Evolutionary conservation across 37 sponge, comb jelly and placozoan genomes (phyloP).

Genomic region (Tethya wilhelma): DNA sequence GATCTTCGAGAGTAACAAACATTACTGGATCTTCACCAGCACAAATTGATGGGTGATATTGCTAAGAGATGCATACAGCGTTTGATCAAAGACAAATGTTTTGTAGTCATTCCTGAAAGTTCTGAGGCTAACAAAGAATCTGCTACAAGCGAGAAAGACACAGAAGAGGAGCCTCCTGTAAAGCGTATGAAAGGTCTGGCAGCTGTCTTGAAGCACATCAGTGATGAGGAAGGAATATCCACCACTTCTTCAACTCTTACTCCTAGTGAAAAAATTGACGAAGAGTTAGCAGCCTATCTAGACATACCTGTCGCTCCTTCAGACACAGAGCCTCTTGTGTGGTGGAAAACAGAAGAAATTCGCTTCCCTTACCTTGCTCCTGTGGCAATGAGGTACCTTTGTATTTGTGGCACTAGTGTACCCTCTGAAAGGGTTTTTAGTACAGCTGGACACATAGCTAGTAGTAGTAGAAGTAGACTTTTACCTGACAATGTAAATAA

Average conservation of each 20-base stretch:
- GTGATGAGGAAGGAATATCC: constrained; percentile 11
- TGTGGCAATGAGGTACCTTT: too few relatives aligned
- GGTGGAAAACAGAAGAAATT: too few relatives aligned
- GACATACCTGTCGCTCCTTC: too few relatives aligned
- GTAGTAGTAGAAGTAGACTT: too few relatives aligned
- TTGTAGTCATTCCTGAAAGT: not conserved
- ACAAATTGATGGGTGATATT: constrained; percentile 36
- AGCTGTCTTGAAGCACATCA: constrained; percentile 29
- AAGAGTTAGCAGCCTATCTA: too few relatives aligned
- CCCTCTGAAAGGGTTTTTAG: too few relatives aligned
- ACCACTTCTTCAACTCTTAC: not conserved
- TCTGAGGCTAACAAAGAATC: not conserved
- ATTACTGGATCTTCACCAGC: too few relatives aligned
- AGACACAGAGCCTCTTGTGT: too few relatives aligned
- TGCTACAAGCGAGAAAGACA: not conserved
- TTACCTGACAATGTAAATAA: too few relatives aligned
- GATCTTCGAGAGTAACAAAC: constrained; percentile 40
- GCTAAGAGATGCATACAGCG: constrained; percentile 6
- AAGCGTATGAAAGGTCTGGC: constrained; percentile 35
- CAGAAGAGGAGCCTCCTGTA: constrained; percentile 4
- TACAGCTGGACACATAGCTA: too few relatives aligned
- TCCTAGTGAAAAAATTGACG: not conserved
- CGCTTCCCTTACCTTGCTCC: too few relatives aligned
- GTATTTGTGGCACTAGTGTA: too few relatives aligned
- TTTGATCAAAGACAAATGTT: constrained; percentile 23